A percentile compares a stretch with the other conserved stretches of the same genome.
Evolutionary conservation across 2,888 invertebrate genomes (phyloP).

Genomic region (Tetragnatha montana): DNA sequence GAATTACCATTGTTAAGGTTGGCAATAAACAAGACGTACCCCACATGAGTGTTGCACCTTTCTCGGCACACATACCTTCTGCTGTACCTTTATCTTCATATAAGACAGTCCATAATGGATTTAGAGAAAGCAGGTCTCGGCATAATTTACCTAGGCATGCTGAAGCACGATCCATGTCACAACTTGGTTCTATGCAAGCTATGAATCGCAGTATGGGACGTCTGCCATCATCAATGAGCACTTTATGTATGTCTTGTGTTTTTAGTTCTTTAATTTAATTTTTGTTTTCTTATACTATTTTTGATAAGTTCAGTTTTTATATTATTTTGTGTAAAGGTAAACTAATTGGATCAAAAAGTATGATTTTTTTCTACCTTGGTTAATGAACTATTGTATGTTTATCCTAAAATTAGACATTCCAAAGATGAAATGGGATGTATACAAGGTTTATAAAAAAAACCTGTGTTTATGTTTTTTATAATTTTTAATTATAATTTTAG

Average conservation of each 20-base stretch:
- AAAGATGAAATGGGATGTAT: neutral
- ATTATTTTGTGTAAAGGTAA: too few relatives aligned
- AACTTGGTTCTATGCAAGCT: conserved; percentile 71
- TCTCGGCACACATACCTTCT: conserved; percentile 22
- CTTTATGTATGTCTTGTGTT: conserved; percentile 42
- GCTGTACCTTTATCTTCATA: conserved; percentile 35
- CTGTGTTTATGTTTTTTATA: too few relatives aligned
- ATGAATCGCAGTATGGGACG: conserved; percentile 84
- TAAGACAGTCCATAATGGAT: conserved; percentile 38
- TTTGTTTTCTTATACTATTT: neutral
- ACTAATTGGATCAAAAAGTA: too few relatives aligned
- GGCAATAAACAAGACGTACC: conserved; percentile 75
- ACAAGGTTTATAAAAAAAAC: too few relatives aligned
- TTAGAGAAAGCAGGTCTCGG: conserved; percentile 62
- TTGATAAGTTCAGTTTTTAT: too few relatives aligned
- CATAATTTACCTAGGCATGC: conserved; percentile 63
- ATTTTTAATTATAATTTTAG: too few relatives aligned
- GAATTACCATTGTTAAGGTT: conserved; percentile 87
- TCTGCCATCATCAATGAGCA: conserved; percentile 76
- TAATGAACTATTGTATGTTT: too few relatives aligned
- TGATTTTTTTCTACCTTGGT: too few relatives aligned
- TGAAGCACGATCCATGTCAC: conserved; percentile 69
- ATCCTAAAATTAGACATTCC: too few relatives aligned
- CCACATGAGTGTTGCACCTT: conserved; percentile 23
- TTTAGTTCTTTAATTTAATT: conserved; percentile 1